phyloP scores from a whole-genome alignment of 1,140 invertebrate genomes.

The Tyrophagus putrescentiae region DNA sequence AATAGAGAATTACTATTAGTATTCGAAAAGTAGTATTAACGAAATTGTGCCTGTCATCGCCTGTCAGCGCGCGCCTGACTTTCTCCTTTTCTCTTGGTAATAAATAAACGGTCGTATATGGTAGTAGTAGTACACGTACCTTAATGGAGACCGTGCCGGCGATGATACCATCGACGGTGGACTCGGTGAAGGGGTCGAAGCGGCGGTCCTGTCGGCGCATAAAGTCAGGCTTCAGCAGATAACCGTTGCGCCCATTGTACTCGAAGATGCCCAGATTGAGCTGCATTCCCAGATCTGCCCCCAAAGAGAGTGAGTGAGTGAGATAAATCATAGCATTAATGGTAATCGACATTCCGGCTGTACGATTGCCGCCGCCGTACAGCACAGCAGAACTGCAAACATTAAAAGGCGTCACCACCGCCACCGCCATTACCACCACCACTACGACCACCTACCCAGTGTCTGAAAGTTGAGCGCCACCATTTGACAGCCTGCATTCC shows the following conservation, averaged over 20 bases:
- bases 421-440: no score
- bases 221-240: slow-evolving; percentile 92
- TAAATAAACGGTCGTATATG: no score
- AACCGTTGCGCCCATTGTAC: slow-evolving; percentile 90
- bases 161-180: slow-evolving; percentile 98
- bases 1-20: neutral
- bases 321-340: no score
- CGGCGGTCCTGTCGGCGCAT: slow-evolving; percentile 85
- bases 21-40: neutral
- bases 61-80: no score
- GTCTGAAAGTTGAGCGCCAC: slow-evolving; percentile 98
- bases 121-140: slow-evolving; percentile 38
- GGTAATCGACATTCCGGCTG: no score
- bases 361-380: no score
- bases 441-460: slow-evolving; percentile 56
- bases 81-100: no score
- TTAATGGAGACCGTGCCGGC: slow-evolving; percentile 86
- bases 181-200: slow-evolving; percentile 96
- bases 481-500: slow-evolving; percentile 98
- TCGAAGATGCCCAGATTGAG: slow-evolving; percentile 97
- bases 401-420: no score
- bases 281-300: slow-evolving; percentile 87
- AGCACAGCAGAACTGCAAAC: no score
- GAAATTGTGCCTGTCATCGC: no score
- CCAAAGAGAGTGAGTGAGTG: slow-evolving; percentile 1